Evolutionary conservation across 1,140 invertebrate genomes (phyloP), one percentile per base, ranked within the genome.

Genomic region (Drosophila chauvacae): DNA sequence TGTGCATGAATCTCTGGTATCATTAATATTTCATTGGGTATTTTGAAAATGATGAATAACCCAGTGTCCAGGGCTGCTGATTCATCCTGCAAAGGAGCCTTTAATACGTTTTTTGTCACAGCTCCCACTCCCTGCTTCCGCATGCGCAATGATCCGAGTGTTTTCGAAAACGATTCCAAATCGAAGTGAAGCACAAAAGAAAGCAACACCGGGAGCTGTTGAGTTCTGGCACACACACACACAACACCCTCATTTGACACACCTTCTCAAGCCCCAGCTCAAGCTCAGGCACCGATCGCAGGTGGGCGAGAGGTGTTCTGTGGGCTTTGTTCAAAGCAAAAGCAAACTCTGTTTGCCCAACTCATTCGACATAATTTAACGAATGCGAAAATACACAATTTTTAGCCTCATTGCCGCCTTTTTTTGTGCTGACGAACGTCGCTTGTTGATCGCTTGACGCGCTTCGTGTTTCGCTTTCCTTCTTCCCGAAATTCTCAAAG

Each of bases 341-440:
- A 47, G n/a, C 45, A 41, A 59, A 45, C 42, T 45, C 48, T 85
- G 82, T 85, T 85, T 85, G 82, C 63, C 45, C 78, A 86, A 86
- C 63, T 85, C 81, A 86, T 85, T 85, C 77, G 81, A 81, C 81
- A 84, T 81, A 84, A 84, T 81, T 84, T 53, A 81, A 47, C 62
- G 30, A 59, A 61, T 44, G 60, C 44, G 48, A 64, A 78, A 77
- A 78, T 62, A 77, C 68, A 75, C 68, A 74, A 81, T 85, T 85
- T 81, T 68, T 80, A 85, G 77, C 77, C 77, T 64, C 81, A 84
- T 80, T 85, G 81, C 66, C 53, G 30, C 51, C 13, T n/a, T 35
- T 74, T 55, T 50, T 39, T 37, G 1, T 35, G 66, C 53, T 79
- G 75, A 42, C 65, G 72, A 48, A 30, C 20, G 23, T 45, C 37